Evolutionary conservation across 2,113 vertebrate species (phyloP), one percentile per base, ranked within the genome.

Genomic region (Narcine bancroftii): DNA sequence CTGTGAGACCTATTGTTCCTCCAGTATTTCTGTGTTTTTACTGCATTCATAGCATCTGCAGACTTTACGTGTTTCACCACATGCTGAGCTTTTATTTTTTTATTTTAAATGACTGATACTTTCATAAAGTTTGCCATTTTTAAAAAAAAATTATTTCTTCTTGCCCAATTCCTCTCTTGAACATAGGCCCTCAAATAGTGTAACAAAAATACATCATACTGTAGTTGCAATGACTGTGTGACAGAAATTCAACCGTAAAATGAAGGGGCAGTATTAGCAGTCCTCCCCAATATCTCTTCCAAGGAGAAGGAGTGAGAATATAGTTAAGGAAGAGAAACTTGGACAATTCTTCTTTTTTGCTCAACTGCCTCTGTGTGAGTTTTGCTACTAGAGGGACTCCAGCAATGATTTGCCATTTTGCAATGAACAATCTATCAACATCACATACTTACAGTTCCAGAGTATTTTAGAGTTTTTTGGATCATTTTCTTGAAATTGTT

Each of bases 381-480:
- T 11, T 33, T n/a, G 47, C 29, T 83, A 11, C 26, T 24, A 13
- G 47, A 29, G 42, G 75, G 45, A 77, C 5, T 81, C 77, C 33
- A 3, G 13, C 15, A 15, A n/a, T 53, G 29, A 53, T 13, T 11
- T 33, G 50, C 53, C 29, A 56, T 53, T 83, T 56, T 26, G 33
- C 53, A 83, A 56, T 83, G 45, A 83, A 83, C 33, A n/a, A n/a
- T n/a, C n/a, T n/a, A n/a, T n/a, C 3, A 83, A 0, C 53, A 47
- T 47, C 6, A 29, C 10, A 47, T 47, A 81, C 96, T 97, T 95
- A 99, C 98, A 47, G 92, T 96, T 75, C 95, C 95, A 83, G 98
- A 96, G 93, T 95, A 96, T 33, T 93, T 95, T 45, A 96, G 97
- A 45, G 93, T 95, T 95, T 96, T 97, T 81, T 93, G 60, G 42